Conservation (phyloP, 2,888 invertebrate genomes). For the Tromatobia lineatoria region DNA sequence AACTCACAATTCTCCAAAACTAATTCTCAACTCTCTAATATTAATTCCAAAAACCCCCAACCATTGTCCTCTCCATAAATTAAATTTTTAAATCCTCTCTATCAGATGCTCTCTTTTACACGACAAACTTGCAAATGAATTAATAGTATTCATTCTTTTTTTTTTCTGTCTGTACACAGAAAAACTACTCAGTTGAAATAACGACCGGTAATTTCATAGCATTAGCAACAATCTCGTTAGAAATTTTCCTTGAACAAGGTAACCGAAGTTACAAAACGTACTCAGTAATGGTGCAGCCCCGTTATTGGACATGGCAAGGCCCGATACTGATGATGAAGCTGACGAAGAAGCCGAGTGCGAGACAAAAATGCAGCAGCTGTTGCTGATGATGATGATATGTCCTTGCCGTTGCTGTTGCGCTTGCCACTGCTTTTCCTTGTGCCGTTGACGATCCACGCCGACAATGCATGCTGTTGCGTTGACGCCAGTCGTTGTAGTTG, state of each 20-base stretch:
- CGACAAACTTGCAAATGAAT: too few relatives aligned
- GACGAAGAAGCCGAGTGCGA: slow-evolving; percentile 52
- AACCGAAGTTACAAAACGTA: slow-evolving; percentile 58
- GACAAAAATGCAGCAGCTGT: slow-evolving; percentile 35
- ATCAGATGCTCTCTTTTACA: too few relatives aligned
- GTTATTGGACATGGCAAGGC: slow-evolving; percentile 79
- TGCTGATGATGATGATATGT: slow-evolving; percentile 42
- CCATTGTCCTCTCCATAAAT: too few relatives aligned
- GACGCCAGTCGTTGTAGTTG: slow-evolving; percentile 71
- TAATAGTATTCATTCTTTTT: too few relatives aligned
- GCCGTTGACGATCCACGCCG: slow-evolving; percentile 52
- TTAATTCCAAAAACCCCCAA: too few relatives aligned
- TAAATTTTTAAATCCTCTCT: too few relatives aligned
- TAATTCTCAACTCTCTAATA: too few relatives aligned
- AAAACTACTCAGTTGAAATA: background rate
- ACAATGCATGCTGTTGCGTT: slow-evolving; percentile 60
- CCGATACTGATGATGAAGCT: slow-evolving; percentile 74
- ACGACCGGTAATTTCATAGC: background rate
- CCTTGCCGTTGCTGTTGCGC: slow-evolving; percentile 44
- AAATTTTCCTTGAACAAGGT: background rate
- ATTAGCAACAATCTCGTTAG: background rate
- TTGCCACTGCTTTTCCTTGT: slow-evolving; percentile 54
- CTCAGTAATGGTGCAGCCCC: slow-evolving; percentile 76
- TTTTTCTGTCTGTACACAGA: background rate
- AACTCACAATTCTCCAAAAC: too few relatives aligned